Evolutionary conservation across 1,140 invertebrate species (phyloP).

Genomic region (Drosophila tsacasi): DNA sequence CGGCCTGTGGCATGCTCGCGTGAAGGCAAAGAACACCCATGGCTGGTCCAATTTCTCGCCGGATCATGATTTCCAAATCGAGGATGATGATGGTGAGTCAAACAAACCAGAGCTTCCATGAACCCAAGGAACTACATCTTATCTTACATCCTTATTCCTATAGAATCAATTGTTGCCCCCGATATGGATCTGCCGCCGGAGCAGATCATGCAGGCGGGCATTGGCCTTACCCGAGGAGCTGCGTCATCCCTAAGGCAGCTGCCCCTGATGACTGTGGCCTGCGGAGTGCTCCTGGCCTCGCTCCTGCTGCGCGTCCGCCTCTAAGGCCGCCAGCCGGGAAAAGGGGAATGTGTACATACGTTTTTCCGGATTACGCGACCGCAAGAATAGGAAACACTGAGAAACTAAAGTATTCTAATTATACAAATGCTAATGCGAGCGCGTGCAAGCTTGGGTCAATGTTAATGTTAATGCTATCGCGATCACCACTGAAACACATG

Average conservation of each 20-base stretch:
- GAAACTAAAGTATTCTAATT: conserved; percentile 78
- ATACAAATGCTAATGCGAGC: conserved; percentile 76
- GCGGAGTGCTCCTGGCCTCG: conserved; percentile 12
- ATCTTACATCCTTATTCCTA: not conserved
- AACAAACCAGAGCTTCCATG: not conserved
- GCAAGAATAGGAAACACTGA: conserved; percentile 35
- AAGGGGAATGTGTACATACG: conserved; percentile 51
- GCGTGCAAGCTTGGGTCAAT: conserved; percentile 60
- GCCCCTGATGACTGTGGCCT: not conserved
- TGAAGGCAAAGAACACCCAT: conserved; percentile 77
- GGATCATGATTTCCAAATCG: conserved; percentile 64
- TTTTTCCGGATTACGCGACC: conserved; percentile 40
- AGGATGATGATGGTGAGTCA: conserved; percentile 47
- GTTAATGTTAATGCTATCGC: conserved; percentile 72
- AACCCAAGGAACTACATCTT: not conserved
- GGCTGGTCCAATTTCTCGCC: conserved; percentile 83
- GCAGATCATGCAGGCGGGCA: conserved; percentile 61
- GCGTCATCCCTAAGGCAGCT: conserved; percentile 19
- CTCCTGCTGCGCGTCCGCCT: conserved; percentile 42
- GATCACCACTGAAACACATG: conserved; percentile 64
- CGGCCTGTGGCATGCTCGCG: conserved; percentile 76
- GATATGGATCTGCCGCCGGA: conserved; percentile 58
- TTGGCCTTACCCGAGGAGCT: conserved; percentile 30
- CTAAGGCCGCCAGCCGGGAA: conserved; percentile 34
- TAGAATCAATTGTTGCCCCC: conserved; percentile 29